Base-by-base conservation (phyloP, 2,888 invertebrate genomes). In the Eucriotettix oculatus region DNA sequence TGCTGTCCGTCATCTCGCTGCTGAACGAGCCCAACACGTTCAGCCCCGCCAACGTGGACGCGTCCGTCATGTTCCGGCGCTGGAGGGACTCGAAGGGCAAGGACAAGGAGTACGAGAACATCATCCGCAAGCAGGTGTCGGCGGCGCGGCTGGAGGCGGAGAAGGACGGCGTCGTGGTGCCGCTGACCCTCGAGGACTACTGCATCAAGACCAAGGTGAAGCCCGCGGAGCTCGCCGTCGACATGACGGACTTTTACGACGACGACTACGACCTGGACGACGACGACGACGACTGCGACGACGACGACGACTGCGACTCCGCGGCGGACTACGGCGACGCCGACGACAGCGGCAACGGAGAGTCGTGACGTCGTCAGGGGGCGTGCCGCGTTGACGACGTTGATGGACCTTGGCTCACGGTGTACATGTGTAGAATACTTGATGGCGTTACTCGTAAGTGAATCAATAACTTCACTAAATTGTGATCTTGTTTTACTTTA, bases 1-100 rank as follows among this genome's bases (percentile, higher is more conserved):
- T 99, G 66, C 81, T 99, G 64, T 98, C 97, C 64, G 98, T 99
- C 68, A 99, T 99, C 72, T 99, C 98, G 16, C 82, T 99, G 66
- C 81, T 99, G 70, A 99, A 99, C 78, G 99, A 99, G 78, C 99
- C 99, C 65, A 99, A 99, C 79, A 99, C 98, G 66, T 98, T 88
- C 77, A 98, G 97, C 70, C 99, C 99, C 56, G 99, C 99, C 67
- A 99, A 99, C 74, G 99, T 99, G 41, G 99, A 99, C 79, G 98
- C 99, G 53, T 97, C 97, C 60, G 98, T 99, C 62, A 98, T 98
- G 96, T 99, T 96, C 76, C 84, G 98, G 71, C 87, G 95, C 74
- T 99, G 96, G 96, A 89, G 93, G 69, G 97, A 98, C 70, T 94
- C 96, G 68, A 93, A 94, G 79, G 96, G 96, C 66, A 89, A 89